These are phyloP conservation scores for Neotoma lepida DNA, from an alignment of 2,113 vertebrate species.

Conservation along the genomic window DNA sequence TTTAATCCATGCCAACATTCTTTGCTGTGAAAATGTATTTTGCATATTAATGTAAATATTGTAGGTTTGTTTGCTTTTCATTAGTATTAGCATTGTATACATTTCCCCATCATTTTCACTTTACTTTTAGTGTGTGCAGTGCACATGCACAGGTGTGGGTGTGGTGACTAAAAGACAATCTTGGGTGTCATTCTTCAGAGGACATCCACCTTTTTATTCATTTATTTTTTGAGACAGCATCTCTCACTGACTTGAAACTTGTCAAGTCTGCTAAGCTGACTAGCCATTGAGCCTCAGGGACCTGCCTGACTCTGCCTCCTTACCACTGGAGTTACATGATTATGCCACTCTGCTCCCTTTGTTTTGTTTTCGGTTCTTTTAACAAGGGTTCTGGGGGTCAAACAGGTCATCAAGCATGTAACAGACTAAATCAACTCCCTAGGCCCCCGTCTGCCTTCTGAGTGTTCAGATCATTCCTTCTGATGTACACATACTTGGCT, in stretches of 20 bases:
- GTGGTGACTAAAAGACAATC: neutral
- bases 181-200: neutral
- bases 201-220: neutral
- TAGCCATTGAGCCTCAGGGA: neutral
- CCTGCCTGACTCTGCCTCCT: neutral
- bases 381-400: neutral
- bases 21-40: neutral
- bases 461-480: neutral
- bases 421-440: neutral
- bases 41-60: neutral
- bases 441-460: neutral
- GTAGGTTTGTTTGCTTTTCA: neutral
- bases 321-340: neutral
- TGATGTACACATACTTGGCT: neutral
- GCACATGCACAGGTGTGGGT: neutral
- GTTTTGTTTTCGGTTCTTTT: neutral
- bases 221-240: neutral
- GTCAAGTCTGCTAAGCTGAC: no score
- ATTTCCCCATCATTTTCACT: neutral
- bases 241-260: neutral
- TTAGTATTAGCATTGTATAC: neutral
- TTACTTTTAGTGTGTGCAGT: neutral
- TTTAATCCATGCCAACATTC: neutral
- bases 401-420: neutral
- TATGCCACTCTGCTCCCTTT: neutral